A percentile compares a stretch with the other conserved stretches of the same genome.
Conservation (phyloP, 2,797 vertebrate species). For the Cyprinodon diabolis region DNA sequence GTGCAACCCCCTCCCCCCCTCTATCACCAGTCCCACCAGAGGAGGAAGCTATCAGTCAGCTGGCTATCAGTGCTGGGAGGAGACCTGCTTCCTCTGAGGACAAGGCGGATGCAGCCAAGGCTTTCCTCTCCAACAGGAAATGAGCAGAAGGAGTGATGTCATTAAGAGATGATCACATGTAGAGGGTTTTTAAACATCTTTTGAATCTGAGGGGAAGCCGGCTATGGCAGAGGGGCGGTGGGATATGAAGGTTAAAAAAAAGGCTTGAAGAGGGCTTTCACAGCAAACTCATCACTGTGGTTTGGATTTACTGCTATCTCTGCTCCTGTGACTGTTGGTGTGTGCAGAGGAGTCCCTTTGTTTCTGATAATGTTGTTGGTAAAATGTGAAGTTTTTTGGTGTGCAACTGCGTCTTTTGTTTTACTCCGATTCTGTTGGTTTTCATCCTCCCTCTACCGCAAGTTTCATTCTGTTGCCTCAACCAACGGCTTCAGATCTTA, state of each 20-base stretch:
- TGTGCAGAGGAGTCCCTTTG: constrained; percentile 31
- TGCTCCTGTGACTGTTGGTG: constrained; percentile 43
- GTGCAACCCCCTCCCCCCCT: neutral
- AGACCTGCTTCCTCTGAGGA: constrained; percentile 59
- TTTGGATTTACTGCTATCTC: constrained; percentile 31
- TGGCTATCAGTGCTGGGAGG: constrained; percentile 56
- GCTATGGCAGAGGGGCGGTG: constrained; percentile 9
- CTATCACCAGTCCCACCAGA: constrained; percentile 29
- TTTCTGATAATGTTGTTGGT: constrained; percentile 59
- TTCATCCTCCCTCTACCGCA: constrained; percentile 2
- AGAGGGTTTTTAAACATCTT: constrained; percentile 35
- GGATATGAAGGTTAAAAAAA: neutral
- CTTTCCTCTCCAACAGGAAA: constrained; percentile 62
- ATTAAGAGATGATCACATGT: constrained; percentile 28
- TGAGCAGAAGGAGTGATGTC: constrained; percentile 55
- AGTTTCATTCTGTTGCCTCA: constrained; percentile 9
- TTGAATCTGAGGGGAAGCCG: constrained; percentile 44
- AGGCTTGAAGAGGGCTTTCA: constrained; percentile 28
- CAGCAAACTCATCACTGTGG: constrained; percentile 52
- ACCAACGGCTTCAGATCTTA: neutral
- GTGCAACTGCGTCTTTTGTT: constrained; percentile 55
- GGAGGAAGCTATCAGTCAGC: constrained; percentile 67
- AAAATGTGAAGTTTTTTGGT: constrained; percentile 73
- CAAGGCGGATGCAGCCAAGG: constrained; percentile 50
- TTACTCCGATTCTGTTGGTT: constrained; percentile 34